phyloP scores from a whole-genome alignment of 2,888 invertebrate genomes.

The Ormyrus labotus region DNA sequence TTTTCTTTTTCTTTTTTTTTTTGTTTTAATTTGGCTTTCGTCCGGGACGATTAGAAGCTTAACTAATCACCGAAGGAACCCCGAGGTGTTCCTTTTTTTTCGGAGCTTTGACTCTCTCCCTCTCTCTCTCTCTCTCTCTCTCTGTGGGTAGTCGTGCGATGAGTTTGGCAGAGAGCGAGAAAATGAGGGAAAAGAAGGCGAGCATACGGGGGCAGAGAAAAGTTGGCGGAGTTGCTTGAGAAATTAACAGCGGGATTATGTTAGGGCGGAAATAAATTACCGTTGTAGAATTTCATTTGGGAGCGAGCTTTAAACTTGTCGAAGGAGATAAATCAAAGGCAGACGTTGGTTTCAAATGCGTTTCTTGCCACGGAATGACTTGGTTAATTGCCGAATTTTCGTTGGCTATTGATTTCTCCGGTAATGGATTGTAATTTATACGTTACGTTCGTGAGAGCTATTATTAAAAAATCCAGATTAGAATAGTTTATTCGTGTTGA shows the following conservation, averaged over 20 bases:
- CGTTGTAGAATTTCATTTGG: constrained; percentile 44
- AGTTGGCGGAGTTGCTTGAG: constrained; percentile 44
- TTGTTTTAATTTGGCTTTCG: constrained; percentile 30
- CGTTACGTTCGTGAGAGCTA: too few relatives aligned
- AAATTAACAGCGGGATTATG: constrained; percentile 45
- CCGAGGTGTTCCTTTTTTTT: neutral
- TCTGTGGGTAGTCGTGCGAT: constrained; percentile 2
- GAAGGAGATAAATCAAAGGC: constrained; percentile 21
- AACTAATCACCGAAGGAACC: constrained; percentile 41
- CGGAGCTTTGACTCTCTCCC: too few relatives aligned
- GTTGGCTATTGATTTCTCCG: too few relatives aligned
- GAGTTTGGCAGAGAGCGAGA: constrained; percentile 16
- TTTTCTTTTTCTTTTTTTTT: constrained; percentile 12
- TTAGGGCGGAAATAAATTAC: constrained; percentile 41
- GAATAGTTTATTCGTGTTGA: too few relatives aligned
- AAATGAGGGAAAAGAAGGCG: constrained; percentile 7
- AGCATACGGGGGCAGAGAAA: constrained; percentile 14
- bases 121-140: neutral
- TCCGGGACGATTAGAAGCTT: constrained; percentile 36
- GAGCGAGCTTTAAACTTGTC: neutral
- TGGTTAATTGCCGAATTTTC: too few relatives aligned
- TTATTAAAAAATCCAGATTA: too few relatives aligned
- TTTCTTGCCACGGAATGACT: too few relatives aligned
- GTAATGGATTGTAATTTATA: too few relatives aligned
- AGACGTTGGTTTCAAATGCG: neutral